Base-by-base conservation (phyloP, 2,888 invertebrate species). In the Lasioglossum oenotherae region DNA sequence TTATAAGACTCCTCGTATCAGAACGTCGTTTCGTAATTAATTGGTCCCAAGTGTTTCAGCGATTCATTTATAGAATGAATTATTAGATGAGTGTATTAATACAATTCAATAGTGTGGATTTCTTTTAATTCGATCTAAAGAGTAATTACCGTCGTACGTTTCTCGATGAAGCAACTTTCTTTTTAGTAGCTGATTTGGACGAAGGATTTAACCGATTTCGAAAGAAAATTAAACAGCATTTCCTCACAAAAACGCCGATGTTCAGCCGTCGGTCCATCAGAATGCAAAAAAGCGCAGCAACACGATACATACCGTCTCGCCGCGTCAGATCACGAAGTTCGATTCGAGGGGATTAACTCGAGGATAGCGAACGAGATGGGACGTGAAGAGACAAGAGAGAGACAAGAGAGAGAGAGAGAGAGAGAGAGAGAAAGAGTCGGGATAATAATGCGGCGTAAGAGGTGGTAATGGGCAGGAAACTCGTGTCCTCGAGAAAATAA, bases 401-500 rank as follows among this genome's bases (percentile, higher is more conserved):
- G 35, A 41, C n/a, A n/a, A n/a, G n/a, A 69, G n/a, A 4, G 10
- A 57, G 10, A 12, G 35, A 41, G 76, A 67, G 76, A 71, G 76
- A 60, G 76, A 71, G 76, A 77, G 72, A 84, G 23, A 74, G 74
- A 74, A 73, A 35, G 31, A 71, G 90, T 85, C 53, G 90, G 84
- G 90, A 92, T 92, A 90, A 92, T 90, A 92, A 92, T 91, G 85
- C 85, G 72, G 44, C 77, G 82, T 84, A 87, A 90, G 85, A 92
- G 85, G 85, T 86, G 85, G 88, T 93, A 93, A 93, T 92, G 91
- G 91, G 85, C 83, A 89, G 89, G 92, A 93, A 93, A 93, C 86
- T 87, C 87, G 88, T 92, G 92, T 93, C 88, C 87, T 83, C 88
- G 82, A 88, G 91, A 92, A 92, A 93, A 94, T 93, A 94, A 93